A percentile compares a stretch with the other conserved stretches of the same genome.
phyloP scores from a whole-genome alignment of 2,888 invertebrate species.

The Agapostemon virescens region DNA sequence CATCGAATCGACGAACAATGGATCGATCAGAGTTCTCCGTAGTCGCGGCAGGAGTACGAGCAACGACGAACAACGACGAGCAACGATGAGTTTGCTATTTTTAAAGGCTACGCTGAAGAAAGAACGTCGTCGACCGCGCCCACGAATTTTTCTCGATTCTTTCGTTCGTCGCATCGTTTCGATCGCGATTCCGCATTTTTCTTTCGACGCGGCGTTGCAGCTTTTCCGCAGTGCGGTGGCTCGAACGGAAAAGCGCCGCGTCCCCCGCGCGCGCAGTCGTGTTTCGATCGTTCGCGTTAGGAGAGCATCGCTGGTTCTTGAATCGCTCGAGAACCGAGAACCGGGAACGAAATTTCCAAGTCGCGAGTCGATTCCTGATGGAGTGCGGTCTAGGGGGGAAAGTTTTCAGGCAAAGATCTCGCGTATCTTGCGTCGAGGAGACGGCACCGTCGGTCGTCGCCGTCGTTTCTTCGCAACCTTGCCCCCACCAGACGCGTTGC shows the following conservation, averaged over 20 bases:
- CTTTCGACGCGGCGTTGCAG: background rate
- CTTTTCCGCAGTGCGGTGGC: background rate
- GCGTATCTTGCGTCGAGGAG: background rate
- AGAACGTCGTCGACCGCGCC: background rate
- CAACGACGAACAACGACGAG: conserved; percentile 24
- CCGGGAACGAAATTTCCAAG: background rate
- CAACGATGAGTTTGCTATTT: background rate
- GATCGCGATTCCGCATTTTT: background rate
- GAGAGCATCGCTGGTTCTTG: too few relatives aligned
- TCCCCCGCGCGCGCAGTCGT: background rate
- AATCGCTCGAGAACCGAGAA: too few relatives aligned
- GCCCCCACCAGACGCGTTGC: conserved; percentile 38
- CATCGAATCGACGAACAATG: conserved; percentile 45
- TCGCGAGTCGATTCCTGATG: background rate
- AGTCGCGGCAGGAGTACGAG: too few relatives aligned
- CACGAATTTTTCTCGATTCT: too few relatives aligned
- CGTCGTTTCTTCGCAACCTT: conserved; percentile 56
- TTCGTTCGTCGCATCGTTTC: too few relatives aligned
- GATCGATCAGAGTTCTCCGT: conserved; percentile 26
- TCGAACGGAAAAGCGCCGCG: background rate
- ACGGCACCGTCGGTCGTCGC: conserved; percentile 12
- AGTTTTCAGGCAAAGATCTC: background rate
- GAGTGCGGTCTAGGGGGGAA: background rate
- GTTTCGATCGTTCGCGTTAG: background rate
- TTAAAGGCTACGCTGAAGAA: background rate